A percentile compares a stretch with the other conserved stretches of the same genome.
These are phyloP conservation scores for Tortrix viridana DNA, from an alignment of 2,888 invertebrate genomes.

Conservation along the genomic window DNA sequence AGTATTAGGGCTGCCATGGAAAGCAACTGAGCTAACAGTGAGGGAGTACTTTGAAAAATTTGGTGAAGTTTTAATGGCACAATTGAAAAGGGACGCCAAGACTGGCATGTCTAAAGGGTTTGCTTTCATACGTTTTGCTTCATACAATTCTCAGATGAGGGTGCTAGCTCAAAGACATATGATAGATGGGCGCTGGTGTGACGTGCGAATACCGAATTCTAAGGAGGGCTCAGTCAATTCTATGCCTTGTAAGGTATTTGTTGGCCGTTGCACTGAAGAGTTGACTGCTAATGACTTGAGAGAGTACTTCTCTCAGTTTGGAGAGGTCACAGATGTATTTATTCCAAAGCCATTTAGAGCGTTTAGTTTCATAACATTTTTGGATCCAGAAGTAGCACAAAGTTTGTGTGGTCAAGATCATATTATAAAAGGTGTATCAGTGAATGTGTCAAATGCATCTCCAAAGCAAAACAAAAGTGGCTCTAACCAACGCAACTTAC, in stretches of 20 bases:
- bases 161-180: conserved; percentile 97
- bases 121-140: conserved; percentile 98
- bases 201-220: conserved; percentile 99
- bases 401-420: conserved; percentile 92
- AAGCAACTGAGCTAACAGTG: conserved; percentile 97
- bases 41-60: conserved; percentile 98
- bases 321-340: conserved; percentile 94
- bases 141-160: conserved; percentile 97
- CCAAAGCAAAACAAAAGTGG: conserved; percentile 89
- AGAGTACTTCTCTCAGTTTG: conserved; percentile 91
- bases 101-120: conserved; percentile 99
- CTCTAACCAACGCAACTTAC: conserved; percentile 72
- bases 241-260: conserved; percentile 92
- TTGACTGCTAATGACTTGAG: conserved; percentile 90
- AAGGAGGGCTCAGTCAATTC: conserved; percentile 90
- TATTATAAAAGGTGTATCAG: conserved; percentile 93
- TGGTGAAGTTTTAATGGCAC: conserved; percentile 98
- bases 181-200: conserved; percentile 99
- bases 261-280: conserved; percentile 93
- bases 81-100: conserved; percentile 95
- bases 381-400: conserved; percentile 92
- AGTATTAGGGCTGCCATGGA: conserved; percentile 99
- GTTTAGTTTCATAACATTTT: conserved; percentile 93
- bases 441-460: conserved; percentile 95
- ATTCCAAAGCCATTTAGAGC: conserved; percentile 94